phyloP scores from a whole-genome alignment of 2,888 invertebrate species.

The Dasysyrphus albostriatus region DNA sequence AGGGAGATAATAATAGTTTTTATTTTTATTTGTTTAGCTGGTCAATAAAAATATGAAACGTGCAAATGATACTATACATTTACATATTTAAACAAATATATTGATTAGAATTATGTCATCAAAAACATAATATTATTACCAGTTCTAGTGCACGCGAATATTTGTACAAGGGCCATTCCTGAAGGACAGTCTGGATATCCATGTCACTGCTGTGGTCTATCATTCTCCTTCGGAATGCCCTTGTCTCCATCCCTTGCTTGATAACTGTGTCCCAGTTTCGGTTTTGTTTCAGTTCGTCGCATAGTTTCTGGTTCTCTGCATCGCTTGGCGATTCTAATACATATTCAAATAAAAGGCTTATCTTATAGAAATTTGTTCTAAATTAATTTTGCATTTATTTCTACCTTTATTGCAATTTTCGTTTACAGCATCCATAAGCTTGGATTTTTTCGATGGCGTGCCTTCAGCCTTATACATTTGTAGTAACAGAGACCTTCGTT shows the following conservation, averaged over 20 bases:
- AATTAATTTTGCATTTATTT: too few relatives aligned
- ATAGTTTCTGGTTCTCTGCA: background rate
- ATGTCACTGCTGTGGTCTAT: background rate
- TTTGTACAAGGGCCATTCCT: constrained; percentile 2
- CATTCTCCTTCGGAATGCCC: background rate
- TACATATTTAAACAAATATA: too few relatives aligned
- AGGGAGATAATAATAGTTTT: background rate
- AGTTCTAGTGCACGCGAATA: constrained; percentile 4
- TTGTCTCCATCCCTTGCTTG: background rate
- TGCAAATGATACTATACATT: too few relatives aligned
- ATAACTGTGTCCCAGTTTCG: background rate
- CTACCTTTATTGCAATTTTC: background rate
- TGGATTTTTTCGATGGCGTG: background rate
- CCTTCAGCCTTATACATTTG: background rate
- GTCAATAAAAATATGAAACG: too few relatives aligned
- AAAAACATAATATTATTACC: background rate
- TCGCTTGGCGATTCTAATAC: background rate
- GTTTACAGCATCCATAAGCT: background rate
- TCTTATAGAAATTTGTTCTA: too few relatives aligned
- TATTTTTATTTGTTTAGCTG: background rate
- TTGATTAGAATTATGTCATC: too few relatives aligned
- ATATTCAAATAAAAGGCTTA: too few relatives aligned
- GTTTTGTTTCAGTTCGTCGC: constrained; percentile 1
- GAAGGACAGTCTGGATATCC: constrained; percentile 1
- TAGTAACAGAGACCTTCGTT: background rate